Evolutionary conservation across 2,797 vertebrate species (phyloP).

Genomic region (Oreochromis grahami): DNA sequence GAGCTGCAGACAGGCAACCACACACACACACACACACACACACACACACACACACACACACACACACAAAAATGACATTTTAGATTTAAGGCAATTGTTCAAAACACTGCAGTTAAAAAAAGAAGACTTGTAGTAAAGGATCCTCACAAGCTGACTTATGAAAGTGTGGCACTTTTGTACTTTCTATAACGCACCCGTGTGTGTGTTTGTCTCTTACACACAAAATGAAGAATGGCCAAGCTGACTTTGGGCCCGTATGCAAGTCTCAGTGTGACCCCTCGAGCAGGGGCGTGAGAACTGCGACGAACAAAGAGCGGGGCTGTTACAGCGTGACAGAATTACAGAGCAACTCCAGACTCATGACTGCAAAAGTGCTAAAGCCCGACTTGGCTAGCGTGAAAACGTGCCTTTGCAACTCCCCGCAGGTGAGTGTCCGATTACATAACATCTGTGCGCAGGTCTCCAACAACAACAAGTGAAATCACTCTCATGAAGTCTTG

Average conservation of each 20-base stretch:
- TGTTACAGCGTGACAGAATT: slow-evolving; percentile 70
- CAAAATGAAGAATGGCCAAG: slow-evolving; percentile 22
- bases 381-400: slow-evolving; percentile 29
- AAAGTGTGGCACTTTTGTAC: neutral
- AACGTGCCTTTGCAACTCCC: slow-evolving; percentile 4
- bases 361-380: slow-evolving; percentile 50
- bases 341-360: slow-evolving; percentile 56
- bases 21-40: neutral
- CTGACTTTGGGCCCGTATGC: slow-evolving; percentile 43
- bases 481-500: neutral
- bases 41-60: neutral
- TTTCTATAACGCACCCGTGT: neutral
- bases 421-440: slow-evolving; percentile 33
- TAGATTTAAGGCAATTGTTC: neutral
- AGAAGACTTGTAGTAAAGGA: neutral
- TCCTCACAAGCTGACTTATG: neutral
- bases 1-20: slow-evolving; percentile 22
- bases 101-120: slow-evolving; percentile 7
- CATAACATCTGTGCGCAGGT: neutral
- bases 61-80: neutral
- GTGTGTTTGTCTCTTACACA: neutral
- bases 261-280: slow-evolving; percentile 63
- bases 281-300: slow-evolving; percentile 65
- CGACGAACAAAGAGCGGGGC: slow-evolving; percentile 57
- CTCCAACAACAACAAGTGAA: neutral